Base-by-base conservation (phyloP, 1,140 invertebrate genomes). In the Chrysomallon squamiferum region DNA sequence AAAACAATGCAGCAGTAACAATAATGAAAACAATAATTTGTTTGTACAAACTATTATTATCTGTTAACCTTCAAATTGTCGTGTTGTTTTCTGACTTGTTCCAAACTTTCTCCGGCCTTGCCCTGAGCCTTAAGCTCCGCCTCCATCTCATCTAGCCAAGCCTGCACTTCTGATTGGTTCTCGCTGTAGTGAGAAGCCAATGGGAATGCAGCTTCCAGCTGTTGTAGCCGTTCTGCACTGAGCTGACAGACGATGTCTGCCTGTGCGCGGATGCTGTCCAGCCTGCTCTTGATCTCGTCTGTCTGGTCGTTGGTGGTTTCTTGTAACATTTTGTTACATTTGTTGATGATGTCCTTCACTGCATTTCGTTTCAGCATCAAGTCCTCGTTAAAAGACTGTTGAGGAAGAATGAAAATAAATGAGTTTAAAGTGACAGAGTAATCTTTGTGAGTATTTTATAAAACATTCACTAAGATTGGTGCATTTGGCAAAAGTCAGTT, bases 1-100 rank as follows among this genome's bases (percentile, higher is more conserved):
- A n/a, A n/a, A n/a, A n/a, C n/a, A n/a, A n/a, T n/a, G n/a, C n/a
- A n/a, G n/a, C n/a, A n/a, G n/a, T n/a, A n/a, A n/a, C n/a, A n/a
- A n/a, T n/a, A n/a, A n/a, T n/a, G n/a, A n/a, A n/a, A n/a, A n/a
- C n/a, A n/a, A n/a, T n/a, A n/a, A n/a, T n/a, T n/a, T n/a, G n/a
- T n/a, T n/a, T n/a, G n/a, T n/a, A n/a, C n/a, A n/a, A n/a, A n/a
- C n/a, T n/a, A n/a, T n/a, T n/a, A n/a, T n/a, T n/a, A n/a, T n/a
- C n/a, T n/a, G n/a, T n/a, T 30, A 13, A 92, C 90, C 86, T 97
- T 95, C 80, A 96, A 96, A 79, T 92, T 93, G 80, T 97, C 96
- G 86, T 98, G 95, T 83, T 98, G 95, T 77, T 92, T 90, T 9
- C 92, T 93, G 63, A 99, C 96, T 70, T 96, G 91, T 77, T 97